Percentiles rank a stretch among this genome's conserved stretches.
Conservation (phyloP, 2,797 vertebrate species). For the Sciurus vulgaris region DNA sequence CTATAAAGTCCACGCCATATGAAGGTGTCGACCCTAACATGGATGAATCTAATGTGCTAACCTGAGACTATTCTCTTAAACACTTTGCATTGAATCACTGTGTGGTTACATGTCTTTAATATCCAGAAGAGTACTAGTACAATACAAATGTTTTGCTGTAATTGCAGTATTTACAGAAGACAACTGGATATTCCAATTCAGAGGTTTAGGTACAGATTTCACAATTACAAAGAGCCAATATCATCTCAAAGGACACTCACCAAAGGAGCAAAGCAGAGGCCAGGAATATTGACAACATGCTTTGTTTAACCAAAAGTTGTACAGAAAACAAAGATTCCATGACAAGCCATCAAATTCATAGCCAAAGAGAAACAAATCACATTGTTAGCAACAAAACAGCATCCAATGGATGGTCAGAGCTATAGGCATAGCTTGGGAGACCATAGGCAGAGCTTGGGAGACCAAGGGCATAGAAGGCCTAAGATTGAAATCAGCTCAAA, state of each 20-base stretch:
- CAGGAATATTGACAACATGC: constrained; percentile 79
- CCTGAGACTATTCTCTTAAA: constrained; percentile 44
- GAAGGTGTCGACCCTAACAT: background rate
- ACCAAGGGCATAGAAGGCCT: constrained; percentile 11
- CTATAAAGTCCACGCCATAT: background rate
- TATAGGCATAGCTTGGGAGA: constrained; percentile 56
- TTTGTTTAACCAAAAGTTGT: constrained; percentile 78
- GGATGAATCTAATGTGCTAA: background rate
- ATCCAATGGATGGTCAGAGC: constrained; percentile 68
- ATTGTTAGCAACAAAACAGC: constrained; percentile 72
- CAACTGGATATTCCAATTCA: constrained; percentile 69
- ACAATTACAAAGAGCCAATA: constrained; percentile 78
- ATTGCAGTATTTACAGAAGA: constrained; percentile 85
- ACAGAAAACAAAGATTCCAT: constrained; percentile 69
- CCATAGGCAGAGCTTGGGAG: constrained; percentile 71
- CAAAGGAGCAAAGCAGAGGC: constrained; percentile 72
- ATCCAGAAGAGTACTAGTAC: constrained; percentile 67
- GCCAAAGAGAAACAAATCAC: constrained; percentile 69
- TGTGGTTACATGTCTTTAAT: constrained; percentile 63
- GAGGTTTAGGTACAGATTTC: constrained; percentile 78
- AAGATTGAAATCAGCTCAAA: constrained; percentile 68
- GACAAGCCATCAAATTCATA: constrained; percentile 81
- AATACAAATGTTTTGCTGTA: constrained; percentile 70
- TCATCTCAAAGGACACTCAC: constrained; percentile 72
- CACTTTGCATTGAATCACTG: constrained; percentile 11